Conservation (phyloP, 2,888 invertebrate genomes). For the Cryptosula pallasiana region DNA sequence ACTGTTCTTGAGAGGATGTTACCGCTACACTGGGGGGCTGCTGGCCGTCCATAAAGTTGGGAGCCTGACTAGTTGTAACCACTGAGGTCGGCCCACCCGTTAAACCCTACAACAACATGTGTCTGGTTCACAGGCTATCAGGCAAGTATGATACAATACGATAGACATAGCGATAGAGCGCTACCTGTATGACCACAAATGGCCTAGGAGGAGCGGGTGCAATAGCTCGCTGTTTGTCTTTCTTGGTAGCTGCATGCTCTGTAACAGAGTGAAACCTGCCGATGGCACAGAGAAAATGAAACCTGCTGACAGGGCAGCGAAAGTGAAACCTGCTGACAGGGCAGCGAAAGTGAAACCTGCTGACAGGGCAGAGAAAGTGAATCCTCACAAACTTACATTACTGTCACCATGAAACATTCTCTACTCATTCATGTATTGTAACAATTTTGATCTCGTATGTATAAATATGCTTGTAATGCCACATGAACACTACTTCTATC, state of each 20-base stretch:
- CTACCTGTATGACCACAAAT: slow-evolving; percentile 6
- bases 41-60: slow-evolving; percentile 9
- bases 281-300: too few species aligned
- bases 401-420: too few species aligned
- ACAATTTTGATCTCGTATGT: too few species aligned
- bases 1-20: not conserved
- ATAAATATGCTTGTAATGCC: too few species aligned
- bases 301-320: too few species aligned
- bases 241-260: slow-evolving; percentile 14
- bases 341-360: too few species aligned
- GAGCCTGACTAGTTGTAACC: not conserved
- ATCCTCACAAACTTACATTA: too few species aligned
- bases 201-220: not conserved
- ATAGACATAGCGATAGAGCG: not conserved
- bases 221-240: not conserved
- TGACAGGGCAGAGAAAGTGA: too few species aligned
- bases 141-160: not conserved
- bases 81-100: slow-evolving; percentile 2
- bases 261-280: not conserved
- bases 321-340: too few species aligned
- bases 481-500: too few species aligned
- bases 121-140: not conserved
- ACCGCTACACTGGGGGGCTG: not conserved
- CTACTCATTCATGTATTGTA: too few species aligned
- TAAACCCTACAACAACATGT: not conserved